phyloP scores from a whole-genome alignment of 1,140 invertebrate genomes.

The Oedothorax gibbosus region DNA sequence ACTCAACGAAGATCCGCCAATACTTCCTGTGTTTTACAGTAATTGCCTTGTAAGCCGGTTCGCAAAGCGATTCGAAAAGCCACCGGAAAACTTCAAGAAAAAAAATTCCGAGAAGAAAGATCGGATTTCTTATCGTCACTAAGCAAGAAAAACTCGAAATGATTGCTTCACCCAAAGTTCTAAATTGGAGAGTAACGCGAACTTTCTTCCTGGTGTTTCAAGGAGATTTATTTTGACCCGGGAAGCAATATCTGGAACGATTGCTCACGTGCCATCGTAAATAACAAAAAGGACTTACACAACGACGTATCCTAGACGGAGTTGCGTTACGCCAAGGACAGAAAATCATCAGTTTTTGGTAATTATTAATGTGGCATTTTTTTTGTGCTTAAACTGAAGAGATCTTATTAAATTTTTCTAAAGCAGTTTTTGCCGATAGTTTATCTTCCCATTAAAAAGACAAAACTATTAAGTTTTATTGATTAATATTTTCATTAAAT shows the following conservation, averaged over 20 bases:
- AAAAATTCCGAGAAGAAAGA: background rate
- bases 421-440: too few relatives aligned
- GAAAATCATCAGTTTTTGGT: too few relatives aligned
- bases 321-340: background rate
- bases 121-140: constrained; percentile 5
- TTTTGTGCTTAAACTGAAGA: too few relatives aligned
- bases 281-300: background rate
- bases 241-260: constrained; percentile 13
- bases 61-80: background rate
- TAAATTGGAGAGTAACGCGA: background rate
- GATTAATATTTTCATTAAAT: too few relatives aligned
- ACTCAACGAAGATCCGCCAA: too few relatives aligned
- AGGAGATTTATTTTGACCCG: constrained; percentile 35
- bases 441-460: too few relatives aligned
- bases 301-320: background rate
- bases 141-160: background rate
- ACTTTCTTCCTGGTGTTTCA: background rate
- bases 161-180: background rate
- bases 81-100: background rate
- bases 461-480: too few relatives aligned
- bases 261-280: constrained; percentile 11
- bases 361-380: too few relatives aligned
- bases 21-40: too few relatives aligned
- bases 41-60: background rate
- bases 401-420: too few relatives aligned